These are phyloP conservation scores for Epinephelus lanceolatus DNA, from an alignment of 2,113 vertebrate species.

Conservation along the genomic window DNA sequence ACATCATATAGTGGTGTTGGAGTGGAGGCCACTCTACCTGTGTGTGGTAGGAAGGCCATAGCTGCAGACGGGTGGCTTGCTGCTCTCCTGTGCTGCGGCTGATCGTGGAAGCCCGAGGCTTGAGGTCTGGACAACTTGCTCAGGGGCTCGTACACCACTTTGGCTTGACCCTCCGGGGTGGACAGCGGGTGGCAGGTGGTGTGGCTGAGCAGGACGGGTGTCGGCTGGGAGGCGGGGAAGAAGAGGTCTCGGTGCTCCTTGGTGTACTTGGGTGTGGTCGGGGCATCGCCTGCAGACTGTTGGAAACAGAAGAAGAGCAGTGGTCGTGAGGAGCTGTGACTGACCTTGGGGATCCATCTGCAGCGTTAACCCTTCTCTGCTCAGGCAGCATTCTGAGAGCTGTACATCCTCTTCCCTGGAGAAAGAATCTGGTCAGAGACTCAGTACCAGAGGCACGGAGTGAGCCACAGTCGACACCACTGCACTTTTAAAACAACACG, in stretches of 20 bases:
- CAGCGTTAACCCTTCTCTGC: constrained; percentile 14
- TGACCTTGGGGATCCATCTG: constrained; percentile 19
- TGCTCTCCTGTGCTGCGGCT: constrained; percentile 68
- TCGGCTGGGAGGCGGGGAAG: constrained; percentile 86
- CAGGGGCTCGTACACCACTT: constrained; percentile 80
- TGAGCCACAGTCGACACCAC: constrained; percentile 23
- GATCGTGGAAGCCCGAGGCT: constrained; percentile 78
- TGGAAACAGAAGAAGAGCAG: constrained; percentile 47
- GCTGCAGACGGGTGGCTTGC: constrained; percentile 62
- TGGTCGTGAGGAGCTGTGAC: constrained; percentile 16
- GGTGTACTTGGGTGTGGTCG: constrained; percentile 92
- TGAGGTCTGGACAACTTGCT: constrained; percentile 81
- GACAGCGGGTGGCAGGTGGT: constrained; percentile 73
- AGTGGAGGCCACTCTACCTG: constrained; percentile 67
- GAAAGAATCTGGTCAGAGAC: constrained; percentile 4
- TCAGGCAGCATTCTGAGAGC: constrained; percentile 30
- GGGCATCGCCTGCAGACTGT: constrained; percentile 89
- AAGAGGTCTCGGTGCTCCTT: constrained; percentile 93
- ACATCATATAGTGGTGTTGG: background rate
- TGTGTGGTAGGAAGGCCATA: constrained; percentile 78
- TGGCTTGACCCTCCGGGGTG: constrained; percentile 78
- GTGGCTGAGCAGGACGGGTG: constrained; percentile 74
- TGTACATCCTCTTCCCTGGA: constrained; percentile 24
- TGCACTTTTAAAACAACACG: constrained; percentile 46
- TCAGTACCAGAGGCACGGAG: constrained; percentile 17